These are phyloP conservation scores for Agrochola lota DNA, from an alignment of 2,888 invertebrate genomes.

Conservation along the genomic window DNA sequence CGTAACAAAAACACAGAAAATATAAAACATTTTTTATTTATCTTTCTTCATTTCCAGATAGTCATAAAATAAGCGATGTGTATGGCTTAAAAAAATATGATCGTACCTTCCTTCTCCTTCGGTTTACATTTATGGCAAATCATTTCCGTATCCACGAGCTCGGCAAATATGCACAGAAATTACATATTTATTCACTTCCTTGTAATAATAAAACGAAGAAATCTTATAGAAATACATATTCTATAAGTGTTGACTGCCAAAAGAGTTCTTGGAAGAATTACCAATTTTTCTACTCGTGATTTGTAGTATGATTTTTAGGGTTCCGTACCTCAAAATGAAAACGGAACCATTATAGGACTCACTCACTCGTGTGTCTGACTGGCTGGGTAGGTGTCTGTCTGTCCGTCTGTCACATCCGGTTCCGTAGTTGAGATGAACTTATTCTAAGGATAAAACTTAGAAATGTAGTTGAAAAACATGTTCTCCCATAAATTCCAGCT, in stretches of 20 bases:
- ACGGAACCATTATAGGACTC: too few relatives aligned
- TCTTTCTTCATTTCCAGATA: conserved; percentile 53
- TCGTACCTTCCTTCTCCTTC: background rate
- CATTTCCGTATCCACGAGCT: conserved; percentile 46
- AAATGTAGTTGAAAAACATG: too few relatives aligned
- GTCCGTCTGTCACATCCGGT: too few relatives aligned
- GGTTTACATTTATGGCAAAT: conserved; percentile 59
- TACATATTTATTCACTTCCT: conserved; percentile 26
- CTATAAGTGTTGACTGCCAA: background rate
- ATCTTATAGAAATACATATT: conserved; percentile 1
- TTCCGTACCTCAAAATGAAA: too few relatives aligned
- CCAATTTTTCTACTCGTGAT: too few relatives aligned
- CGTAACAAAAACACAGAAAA: conserved; percentile 3
- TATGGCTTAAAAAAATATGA: conserved; percentile 47
- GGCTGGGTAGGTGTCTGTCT: too few relatives aligned
- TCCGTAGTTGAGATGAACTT: too few relatives aligned
- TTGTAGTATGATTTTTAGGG: too few relatives aligned
- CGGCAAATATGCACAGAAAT: conserved; percentile 6
- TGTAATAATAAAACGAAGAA: conserved; percentile 3
- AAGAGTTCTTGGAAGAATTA: background rate
- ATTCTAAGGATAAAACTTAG: too few relatives aligned
- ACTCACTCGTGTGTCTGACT: too few relatives aligned
- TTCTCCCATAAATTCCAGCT: too few relatives aligned
- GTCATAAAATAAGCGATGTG: conserved; percentile 44
- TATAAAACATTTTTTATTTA: conserved; percentile 42